Percentiles rank a stretch among this genome's conserved stretches.
These are phyloP conservation scores for Drosophila tripunctata DNA, from an alignment of 2,888 invertebrate genomes.

Conservation along the genomic window DNA sequence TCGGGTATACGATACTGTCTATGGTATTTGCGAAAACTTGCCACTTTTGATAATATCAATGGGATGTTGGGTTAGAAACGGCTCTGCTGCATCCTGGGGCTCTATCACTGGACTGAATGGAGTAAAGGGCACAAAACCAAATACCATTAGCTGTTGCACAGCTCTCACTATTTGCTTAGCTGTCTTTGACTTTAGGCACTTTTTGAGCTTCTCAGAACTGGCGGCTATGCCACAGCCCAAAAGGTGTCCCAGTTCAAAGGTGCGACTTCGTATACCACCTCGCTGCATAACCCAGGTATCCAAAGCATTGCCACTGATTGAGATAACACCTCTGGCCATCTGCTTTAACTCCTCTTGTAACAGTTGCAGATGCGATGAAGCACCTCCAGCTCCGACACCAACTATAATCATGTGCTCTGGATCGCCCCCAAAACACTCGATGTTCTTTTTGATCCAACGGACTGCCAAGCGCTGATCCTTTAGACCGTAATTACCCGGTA, in stretches of 20 bases:
- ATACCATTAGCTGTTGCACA: constrained; percentile 81
- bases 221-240: constrained; percentile 87
- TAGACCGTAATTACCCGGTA: constrained; percentile 84
- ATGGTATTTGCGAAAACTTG: constrained; percentile 88
- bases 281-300: constrained; percentile 86
- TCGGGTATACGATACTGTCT: constrained; percentile 86
- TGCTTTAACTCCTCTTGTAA: constrained; percentile 85
- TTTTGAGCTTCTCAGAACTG: constrained; percentile 86
- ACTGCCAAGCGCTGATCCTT: constrained; percentile 58
- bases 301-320: constrained; percentile 89
- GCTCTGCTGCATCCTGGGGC: constrained; percentile 83
- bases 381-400: constrained; percentile 91
- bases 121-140: constrained; percentile 88
- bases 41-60: constrained; percentile 87
- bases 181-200: constrained; percentile 18
- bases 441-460: constrained; percentile 48
- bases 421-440: constrained; percentile 82
- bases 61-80: constrained; percentile 89
- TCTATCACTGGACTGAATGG: constrained; percentile 91
- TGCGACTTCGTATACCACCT: constrained; percentile 85
- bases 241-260: constrained; percentile 86
- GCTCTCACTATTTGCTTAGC: constrained; percentile 30
- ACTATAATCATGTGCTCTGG: constrained; percentile 88
- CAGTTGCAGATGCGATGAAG: constrained; percentile 90
- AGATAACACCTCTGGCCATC: constrained; percentile 74